These are phyloP conservation scores for Crotalus helleri DNA, from an alignment of 2,113 vertebrate species.

Conservation along the genomic window DNA sequence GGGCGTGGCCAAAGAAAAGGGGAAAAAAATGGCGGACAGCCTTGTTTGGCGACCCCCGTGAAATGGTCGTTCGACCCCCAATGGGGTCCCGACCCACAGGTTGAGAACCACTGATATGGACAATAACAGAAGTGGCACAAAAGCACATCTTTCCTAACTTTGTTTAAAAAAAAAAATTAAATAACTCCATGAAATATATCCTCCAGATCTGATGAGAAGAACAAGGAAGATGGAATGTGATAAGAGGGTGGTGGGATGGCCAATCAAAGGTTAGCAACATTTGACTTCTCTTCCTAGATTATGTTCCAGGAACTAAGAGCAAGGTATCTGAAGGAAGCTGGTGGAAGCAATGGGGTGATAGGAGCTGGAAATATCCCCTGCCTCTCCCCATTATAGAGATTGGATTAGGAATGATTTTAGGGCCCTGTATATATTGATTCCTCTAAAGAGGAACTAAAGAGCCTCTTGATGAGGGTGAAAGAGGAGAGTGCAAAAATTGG, in stretches of 20 bases:
- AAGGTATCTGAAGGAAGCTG: background rate
- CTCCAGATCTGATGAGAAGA: background rate
- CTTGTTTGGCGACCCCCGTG: too few species aligned
- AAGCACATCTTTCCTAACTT: background rate
- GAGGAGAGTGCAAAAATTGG: background rate
- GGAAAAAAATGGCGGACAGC: too few species aligned
- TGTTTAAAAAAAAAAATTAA: background rate
- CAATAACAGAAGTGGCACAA: background rate
- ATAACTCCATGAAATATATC: too few species aligned
- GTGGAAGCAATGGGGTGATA: background rate
- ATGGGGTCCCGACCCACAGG: too few species aligned
- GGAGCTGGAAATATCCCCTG: background rate
- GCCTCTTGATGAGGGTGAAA: background rate
- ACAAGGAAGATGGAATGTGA: background rate
- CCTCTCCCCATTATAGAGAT: background rate
- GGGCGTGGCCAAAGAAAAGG: too few species aligned
- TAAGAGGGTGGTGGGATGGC: background rate
- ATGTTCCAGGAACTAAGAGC: background rate
- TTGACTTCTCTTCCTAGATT: background rate
- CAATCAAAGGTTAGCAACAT: background rate
- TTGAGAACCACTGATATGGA: background rate
- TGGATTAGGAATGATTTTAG: background rate
- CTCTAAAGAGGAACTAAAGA: background rate
- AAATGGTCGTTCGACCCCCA: too few species aligned
- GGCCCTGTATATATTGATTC: background rate